These are phyloP conservation scores for Penaeus indicus DNA, from an alignment of 1,140 invertebrate species.

Conservation along the genomic window DNA sequence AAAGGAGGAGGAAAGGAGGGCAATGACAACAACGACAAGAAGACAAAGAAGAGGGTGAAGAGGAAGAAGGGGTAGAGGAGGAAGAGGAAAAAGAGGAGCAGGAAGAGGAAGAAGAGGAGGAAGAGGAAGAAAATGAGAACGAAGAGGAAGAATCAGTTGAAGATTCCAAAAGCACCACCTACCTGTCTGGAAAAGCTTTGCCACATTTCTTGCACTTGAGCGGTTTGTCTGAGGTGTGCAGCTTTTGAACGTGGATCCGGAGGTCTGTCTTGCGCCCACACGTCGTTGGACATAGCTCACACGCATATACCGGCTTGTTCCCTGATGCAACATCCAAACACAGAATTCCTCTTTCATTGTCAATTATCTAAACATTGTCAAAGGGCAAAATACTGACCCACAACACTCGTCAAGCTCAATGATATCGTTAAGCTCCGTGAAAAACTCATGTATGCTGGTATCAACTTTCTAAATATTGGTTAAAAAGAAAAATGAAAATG, in stretches of 20 bases:
- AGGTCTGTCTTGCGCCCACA: slow-evolving; percentile 97
- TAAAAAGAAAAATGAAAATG: no score
- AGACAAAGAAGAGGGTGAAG: no score
- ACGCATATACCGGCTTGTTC: slow-evolving; percentile 95
- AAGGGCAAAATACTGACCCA: background rate
- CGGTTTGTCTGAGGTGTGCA: slow-evolving; percentile 94
- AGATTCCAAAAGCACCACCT: slow-evolving; percentile 66
- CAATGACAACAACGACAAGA: no score
- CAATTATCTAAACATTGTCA: slow-evolving; percentile 32
- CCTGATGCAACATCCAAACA: slow-evolving; percentile 71
- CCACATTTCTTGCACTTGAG: slow-evolving; percentile 93
- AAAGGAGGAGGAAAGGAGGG: no score
- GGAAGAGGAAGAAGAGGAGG: no score
- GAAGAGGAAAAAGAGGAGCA: no score
- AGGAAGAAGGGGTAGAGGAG: no score
- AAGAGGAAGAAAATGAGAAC: no score
- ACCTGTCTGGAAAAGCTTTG: slow-evolving; percentile 90
- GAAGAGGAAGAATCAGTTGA: no score
- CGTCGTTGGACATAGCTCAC: slow-evolving; percentile 94
- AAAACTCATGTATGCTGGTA: no score
- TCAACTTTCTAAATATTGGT: no score
- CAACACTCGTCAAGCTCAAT: background rate
- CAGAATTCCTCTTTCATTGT: slow-evolving; percentile 38
- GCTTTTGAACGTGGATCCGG: slow-evolving; percentile 94
- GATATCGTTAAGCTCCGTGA: no score